These are phyloP conservation scores for Macquaria ambigua DNA, from an alignment of 2,113 vertebrate genomes.

Conservation along the genomic window DNA sequence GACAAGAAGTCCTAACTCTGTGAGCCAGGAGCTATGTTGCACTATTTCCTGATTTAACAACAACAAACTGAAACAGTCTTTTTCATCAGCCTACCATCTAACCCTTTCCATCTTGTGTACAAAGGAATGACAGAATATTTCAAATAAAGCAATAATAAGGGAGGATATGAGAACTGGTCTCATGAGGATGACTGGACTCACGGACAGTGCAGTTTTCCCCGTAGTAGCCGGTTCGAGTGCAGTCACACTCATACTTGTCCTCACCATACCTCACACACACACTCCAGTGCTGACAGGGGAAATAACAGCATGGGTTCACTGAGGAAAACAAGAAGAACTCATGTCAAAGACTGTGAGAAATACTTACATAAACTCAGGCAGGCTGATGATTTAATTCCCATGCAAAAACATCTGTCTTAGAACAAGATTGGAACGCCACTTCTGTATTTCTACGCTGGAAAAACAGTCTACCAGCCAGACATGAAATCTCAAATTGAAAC, in stretches of 20 bases:
- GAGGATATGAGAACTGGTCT: slow-evolving; percentile 38
- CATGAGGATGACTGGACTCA: slow-evolving; percentile 80
- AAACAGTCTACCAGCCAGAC: too few relatives aligned
- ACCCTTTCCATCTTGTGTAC: background rate
- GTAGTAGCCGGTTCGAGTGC: slow-evolving; percentile 91
- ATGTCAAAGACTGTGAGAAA: background rate
- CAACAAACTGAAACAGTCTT: background rate
- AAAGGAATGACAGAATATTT: slow-evolving; percentile 28
- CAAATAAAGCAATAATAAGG: slow-evolving; percentile 18
- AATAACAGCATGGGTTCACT: slow-evolving; percentile 96
- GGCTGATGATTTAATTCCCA: background rate
- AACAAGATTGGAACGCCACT: background rate
- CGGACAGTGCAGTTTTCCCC: slow-evolving; percentile 93
- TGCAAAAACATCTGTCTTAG: slow-evolving; percentile 11
- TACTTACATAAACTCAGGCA: background rate
- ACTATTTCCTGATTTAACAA: slow-evolving; percentile 28
- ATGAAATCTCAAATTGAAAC: too few relatives aligned
- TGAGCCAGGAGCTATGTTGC: slow-evolving; percentile 21
- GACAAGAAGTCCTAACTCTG: slow-evolving; percentile 14
- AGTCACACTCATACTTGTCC: slow-evolving; percentile 92
- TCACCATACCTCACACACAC: slow-evolving; percentile 88
- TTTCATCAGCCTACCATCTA: background rate
- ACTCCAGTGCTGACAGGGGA: slow-evolving; percentile 93
- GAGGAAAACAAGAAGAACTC: slow-evolving; percentile 44
- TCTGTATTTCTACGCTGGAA: background rate